These are phyloP conservation scores for Scomber japonicus DNA, from an alignment of 2,113 vertebrate genomes.

Conservation along the genomic window DNA sequence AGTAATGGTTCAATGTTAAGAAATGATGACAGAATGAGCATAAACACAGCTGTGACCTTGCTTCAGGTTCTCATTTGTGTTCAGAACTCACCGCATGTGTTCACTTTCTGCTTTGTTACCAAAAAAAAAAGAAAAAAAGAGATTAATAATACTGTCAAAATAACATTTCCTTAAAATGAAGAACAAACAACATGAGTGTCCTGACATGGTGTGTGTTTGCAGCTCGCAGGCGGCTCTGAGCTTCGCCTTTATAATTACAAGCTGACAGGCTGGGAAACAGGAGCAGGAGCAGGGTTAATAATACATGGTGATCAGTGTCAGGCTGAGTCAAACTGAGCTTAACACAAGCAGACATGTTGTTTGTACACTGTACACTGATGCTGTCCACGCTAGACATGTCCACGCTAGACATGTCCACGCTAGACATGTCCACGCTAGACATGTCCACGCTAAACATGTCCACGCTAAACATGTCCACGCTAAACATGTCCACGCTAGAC, in stretches of 20 bases:
- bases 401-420: too few relatives aligned
- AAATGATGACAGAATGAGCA: background rate
- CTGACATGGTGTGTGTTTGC: slow-evolving; percentile 37
- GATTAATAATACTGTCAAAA: slow-evolving; percentile 43
- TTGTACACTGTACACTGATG: slow-evolving; percentile 16
- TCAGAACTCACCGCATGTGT: background rate
- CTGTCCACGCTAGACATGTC: background rate
- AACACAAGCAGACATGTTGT: slow-evolving; percentile 25
- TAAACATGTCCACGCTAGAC: background rate
- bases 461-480: background rate
- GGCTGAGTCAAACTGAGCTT: slow-evolving; percentile 40
- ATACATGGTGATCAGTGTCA: slow-evolving; percentile 50
- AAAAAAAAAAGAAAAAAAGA: too few relatives aligned
- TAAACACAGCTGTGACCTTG: background rate
- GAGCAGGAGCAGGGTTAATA: slow-evolving; percentile 52
- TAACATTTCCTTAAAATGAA: slow-evolving; percentile 6
- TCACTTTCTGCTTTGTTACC: background rate
- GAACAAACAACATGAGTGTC: slow-evolving; percentile 26
- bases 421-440: too few relatives aligned
- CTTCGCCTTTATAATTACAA: slow-evolving; percentile 46
- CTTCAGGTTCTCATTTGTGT: background rate
- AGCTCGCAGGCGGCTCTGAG: slow-evolving; percentile 11
- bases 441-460: too few relatives aligned
- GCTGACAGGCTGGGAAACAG: slow-evolving; percentile 45
- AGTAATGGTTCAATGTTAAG: too few relatives aligned